Base-by-base conservation (phyloP, 2,113 vertebrate species). In the Nannobrachium achirus region DNA sequence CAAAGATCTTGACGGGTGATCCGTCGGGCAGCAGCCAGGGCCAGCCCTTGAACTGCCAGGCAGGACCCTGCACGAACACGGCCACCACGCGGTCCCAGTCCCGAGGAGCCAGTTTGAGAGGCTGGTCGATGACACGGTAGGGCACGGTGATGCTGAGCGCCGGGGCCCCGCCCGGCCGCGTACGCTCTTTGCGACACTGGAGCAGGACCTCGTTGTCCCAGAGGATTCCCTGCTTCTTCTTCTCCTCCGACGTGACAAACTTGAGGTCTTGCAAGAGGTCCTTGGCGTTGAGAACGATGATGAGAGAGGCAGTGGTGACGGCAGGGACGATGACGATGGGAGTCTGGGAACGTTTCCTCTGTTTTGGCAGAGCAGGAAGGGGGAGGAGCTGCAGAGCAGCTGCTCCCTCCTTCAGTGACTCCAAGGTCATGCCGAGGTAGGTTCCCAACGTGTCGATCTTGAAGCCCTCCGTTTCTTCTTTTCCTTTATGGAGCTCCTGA, bases 401-500 rank as follows among this genome's bases (percentile, higher is more conserved):
- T n/a, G 4, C 3, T 84, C 97, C 96, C 93, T 99, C 98, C 90
- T 97, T 99, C 81, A 99, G 97, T 48, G 98, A 99, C 79, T 99
- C 99, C 76, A 99, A 90, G 1, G 97, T 99, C 98, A 99, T 99
- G 53, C 98, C 98, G 0, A 99, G 98, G 88, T 99, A 99, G 13
- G 97, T 99, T 25, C 97, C 97, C 96, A 98, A 99, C 1, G 98
- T 99, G 80, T 99, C 97, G 14, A 99, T 99, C 86, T 99, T 99
- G 89, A 99, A 99, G 66, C 97, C 97, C 90, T 98, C 98, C 25
- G 98, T 99, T 93, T 99, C 98, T 99, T 99, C 98, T 95, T 98
- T 99, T 80, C 96, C 96, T 93, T 98, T 99, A 87, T 99, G 99
- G 77, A 95, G 91, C 91, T 99, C 98, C 85, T 99, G 98, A 90